Evolutionary conservation across 2,113 vertebrate species (phyloP).

Genomic region (Microtus pennsylvanicus): DNA sequence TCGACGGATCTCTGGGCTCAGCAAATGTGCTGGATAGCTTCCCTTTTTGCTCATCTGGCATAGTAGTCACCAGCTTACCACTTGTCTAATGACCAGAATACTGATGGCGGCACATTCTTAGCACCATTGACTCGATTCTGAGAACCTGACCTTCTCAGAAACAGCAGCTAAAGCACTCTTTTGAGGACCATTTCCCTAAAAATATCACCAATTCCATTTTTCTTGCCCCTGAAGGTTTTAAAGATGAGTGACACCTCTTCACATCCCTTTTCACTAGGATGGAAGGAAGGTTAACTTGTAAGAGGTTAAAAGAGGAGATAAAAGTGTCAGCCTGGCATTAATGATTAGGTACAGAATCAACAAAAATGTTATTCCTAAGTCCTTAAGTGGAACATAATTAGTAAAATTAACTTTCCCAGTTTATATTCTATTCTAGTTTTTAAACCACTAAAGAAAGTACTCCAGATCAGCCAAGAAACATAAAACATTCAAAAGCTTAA

Average conservation of each 20-base stretch:
- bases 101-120: neutral
- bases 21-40: neutral
- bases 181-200: neutral
- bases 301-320: neutral
- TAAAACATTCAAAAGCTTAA: neutral
- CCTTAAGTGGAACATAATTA: neutral
- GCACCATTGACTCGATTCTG: neutral
- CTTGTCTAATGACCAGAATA: neutral
- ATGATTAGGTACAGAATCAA: neutral
- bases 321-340: neutral
- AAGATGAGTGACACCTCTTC: neutral
- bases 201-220: neutral
- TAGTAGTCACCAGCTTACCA: neutral
- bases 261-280: neutral
- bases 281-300: neutral
- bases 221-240: neutral
- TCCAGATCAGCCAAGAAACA: neutral
- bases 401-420: slow-evolving; percentile 4
- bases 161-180: neutral
- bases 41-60: neutral
- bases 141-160: neutral
- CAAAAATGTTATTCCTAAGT: neutral
- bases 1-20: neutral
- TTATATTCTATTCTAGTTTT: slow-evolving; percentile 44
- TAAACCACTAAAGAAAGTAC: neutral